Conservation (phyloP, 1,140 invertebrate species). For the Campodea augens region DNA sequence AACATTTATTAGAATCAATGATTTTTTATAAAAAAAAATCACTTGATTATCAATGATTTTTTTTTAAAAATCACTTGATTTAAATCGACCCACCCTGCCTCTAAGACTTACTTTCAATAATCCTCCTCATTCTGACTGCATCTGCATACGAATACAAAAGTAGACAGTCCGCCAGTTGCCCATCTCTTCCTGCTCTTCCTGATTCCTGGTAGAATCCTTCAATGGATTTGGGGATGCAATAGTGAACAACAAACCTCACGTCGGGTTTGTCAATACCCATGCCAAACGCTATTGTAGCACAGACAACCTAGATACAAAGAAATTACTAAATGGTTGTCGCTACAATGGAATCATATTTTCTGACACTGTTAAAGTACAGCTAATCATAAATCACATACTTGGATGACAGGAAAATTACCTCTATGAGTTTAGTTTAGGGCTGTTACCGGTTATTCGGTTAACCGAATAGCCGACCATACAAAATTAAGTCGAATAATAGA, state of each 20-base stretch:
- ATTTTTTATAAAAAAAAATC: no score
- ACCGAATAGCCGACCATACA: no score
- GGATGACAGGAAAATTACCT: no score
- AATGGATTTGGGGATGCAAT: constrained; percentile 83
- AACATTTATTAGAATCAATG: no score
- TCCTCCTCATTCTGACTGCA: constrained; percentile 46
- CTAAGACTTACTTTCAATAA: constrained; percentile 45
- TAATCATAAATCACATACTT: no score
- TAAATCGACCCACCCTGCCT: no score
- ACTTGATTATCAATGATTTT: no score
- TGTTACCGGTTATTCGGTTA: no score
- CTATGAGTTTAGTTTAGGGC: no score
- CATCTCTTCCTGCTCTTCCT: constrained; percentile 85
- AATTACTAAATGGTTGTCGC: neutral
- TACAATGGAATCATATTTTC: neutral
- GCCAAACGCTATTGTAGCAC: constrained; percentile 91
- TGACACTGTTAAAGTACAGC: neutral
- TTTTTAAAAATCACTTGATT: constrained; percentile 5
- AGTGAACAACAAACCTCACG: constrained; percentile 81
- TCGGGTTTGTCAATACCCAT: constrained; percentile 98
- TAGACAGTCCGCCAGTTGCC: constrained; percentile 57
- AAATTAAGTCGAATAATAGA: no score
- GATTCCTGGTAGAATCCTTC: constrained; percentile 98
- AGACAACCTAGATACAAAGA: constrained; percentile 39
- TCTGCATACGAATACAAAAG: constrained; percentile 76